These are phyloP conservation scores for Amphiprion percula DNA, from an alignment of 2,113 vertebrate species.

Conservation along the genomic window DNA sequence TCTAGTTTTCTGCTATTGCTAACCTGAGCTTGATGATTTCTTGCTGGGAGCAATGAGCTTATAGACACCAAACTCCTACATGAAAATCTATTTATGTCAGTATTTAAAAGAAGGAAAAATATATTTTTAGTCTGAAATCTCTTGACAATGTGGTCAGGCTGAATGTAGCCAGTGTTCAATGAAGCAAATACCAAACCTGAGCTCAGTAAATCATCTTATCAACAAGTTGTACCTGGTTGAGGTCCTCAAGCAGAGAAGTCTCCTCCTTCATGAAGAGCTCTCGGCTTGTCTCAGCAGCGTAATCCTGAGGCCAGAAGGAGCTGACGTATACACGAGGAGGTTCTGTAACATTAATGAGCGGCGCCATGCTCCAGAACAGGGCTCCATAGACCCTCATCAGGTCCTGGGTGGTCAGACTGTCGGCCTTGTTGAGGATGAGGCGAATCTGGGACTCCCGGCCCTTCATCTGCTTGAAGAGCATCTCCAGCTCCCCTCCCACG, in stretches of 20 bases:
- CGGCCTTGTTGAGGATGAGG: constrained; percentile 98
- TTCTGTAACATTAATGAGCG: constrained; percentile 96
- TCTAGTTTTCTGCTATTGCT: no score
- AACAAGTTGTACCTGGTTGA: constrained; percentile 87
- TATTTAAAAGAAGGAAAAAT: no score
- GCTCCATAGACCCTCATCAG: constrained; percentile 98
- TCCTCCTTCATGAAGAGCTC: constrained; percentile 96
- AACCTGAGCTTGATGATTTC: no score
- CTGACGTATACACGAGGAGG: constrained; percentile 97
- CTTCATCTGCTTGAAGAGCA: constrained; percentile 96
- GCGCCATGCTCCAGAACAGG: constrained; percentile 98
- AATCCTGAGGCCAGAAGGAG: constrained; percentile 97
- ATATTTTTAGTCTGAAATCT: no score
- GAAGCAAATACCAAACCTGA: no score
- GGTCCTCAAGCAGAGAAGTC: constrained; percentile 95
- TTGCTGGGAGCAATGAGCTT: no score
- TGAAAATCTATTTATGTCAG: no score
- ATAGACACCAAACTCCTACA: no score
- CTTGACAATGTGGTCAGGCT: no score
- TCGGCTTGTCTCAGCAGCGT: constrained; percentile 89
- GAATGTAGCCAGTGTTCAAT: no score
- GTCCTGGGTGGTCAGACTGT: constrained; percentile 94
- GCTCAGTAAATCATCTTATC: neutral
- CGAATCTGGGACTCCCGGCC: constrained; percentile 98
- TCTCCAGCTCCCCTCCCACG: constrained; percentile 95